Evolutionary conservation across 2,888 invertebrate genomes (phyloP).

Genomic region (Nephrotoma flavescens): DNA sequence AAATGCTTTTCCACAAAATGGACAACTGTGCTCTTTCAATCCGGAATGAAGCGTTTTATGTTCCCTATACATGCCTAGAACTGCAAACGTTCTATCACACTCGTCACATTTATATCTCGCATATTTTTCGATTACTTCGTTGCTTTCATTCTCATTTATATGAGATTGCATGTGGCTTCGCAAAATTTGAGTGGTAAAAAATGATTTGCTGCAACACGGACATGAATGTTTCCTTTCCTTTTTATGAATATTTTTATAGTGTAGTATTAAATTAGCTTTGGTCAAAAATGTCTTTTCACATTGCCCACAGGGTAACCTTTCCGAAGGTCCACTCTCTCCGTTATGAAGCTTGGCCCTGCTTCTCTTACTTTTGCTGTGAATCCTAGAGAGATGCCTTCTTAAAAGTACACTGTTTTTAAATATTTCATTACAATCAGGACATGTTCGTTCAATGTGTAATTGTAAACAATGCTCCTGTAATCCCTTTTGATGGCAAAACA

Average conservation of each 20-base stretch:
- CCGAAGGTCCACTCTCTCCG: too few relatives aligned
- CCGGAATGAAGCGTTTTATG: neutral
- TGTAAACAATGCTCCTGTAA: conserved; percentile 25
- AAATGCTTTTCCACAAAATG: neutral
- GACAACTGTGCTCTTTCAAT: neutral
- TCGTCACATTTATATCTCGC: neutral
- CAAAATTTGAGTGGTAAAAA: neutral
- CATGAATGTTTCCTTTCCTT: neutral
- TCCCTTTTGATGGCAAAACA: neutral
- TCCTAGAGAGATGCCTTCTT: conserved; percentile 37
- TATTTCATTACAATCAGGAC: conserved; percentile 38
- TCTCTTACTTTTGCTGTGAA: conserved; percentile 27
- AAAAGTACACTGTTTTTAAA: conserved; percentile 39
- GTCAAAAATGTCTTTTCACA: neutral
- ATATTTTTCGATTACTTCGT: neutral
- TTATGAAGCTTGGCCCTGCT: neutral
- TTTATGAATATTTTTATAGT: neutral
- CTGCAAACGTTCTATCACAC: neutral
- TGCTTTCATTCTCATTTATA: too few relatives aligned
- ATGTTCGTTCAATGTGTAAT: conserved; percentile 41
- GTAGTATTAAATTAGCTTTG: neutral
- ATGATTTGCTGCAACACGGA: neutral
- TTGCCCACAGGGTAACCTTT: neutral
- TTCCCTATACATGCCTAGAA: neutral
- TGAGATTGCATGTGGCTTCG: too few relatives aligned